Base-by-base conservation (phyloP, 1,140 invertebrate genomes). In the Amyelois transitella region DNA sequence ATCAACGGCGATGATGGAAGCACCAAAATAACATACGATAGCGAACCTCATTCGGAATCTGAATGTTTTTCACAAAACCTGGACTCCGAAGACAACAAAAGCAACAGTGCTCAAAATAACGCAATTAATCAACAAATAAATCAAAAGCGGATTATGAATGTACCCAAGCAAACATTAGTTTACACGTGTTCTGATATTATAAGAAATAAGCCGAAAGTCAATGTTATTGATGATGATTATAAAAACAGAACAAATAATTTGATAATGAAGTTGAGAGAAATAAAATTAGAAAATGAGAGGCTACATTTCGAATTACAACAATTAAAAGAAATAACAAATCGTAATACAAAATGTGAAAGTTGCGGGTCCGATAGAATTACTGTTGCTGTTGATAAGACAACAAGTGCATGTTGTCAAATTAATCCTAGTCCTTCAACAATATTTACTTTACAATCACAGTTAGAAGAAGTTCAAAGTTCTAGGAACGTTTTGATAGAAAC, bases 201-300 rank as follows among this genome's bases (percentile, higher is more conserved):
- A 51, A 43, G 51, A 47, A 53, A 63, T 32, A 8, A 53, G 17
- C 59, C 38, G 14, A 54, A 54, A 25, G 24, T 25, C 32, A 21
- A 59, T 25, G 38, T 18, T 44, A 19, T 32, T 47, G 18, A 55
- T 20, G 60, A 73, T 6, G 53, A 69, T n/a, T 69, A 60, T 53
- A 62, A 74, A 55, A 52, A 50, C 7, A 70, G 78, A 68, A 71
- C 72, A 1, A 69, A 70, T 25, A 85, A 79, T 52, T 61, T 87
- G 6, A 60, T 85, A 17, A 59, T 58, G 7, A 85, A 83, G 62
- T 53, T 87, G 18, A 64, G 81, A 56, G 75, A 84, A 49, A 76
- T 87, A n/a, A 87, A 87, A 69, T 65, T 69, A 10, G 72, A 85
- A 62, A 87, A 87, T 55, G 45, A 67, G 5, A 48, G 72, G 19